Base-by-base conservation (phyloP, 1,140 invertebrate genomes). In the Coptotermes formosanus region DNA sequence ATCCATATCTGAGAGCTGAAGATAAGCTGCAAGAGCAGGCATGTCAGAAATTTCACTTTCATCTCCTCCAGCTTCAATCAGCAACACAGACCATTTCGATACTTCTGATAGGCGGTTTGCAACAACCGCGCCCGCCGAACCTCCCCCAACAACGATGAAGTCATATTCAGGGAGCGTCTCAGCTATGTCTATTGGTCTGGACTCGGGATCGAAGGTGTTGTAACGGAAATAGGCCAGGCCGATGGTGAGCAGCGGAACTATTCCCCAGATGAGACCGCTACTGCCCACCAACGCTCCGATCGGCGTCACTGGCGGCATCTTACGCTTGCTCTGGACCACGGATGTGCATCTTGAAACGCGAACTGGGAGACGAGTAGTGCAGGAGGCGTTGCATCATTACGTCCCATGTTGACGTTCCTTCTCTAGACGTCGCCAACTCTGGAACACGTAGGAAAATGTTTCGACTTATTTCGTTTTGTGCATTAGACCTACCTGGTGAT, bases 61-160 rank as follows among this genome's bases (percentile, higher is more conserved):
- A 90, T 97, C 94, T 21, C 94, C 94, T 16, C 97, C 97, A 1
- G 96, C 96, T 91, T 98, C 97, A 81, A 98, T 87, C 1, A 98
- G 91, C 83, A 98, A 90, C 1, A 98, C 95, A 2, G 94, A 95
- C 95, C 95, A 96, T 89, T 96, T 95, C 83, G 92, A 90, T 23
- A 95, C 91, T 90, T 97, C 96, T 0, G 97, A 97, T 75, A 99
- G 92, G 64, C 98, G 93, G 85, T 96, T 97, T 14, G 97, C 97
- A 52, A 99, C 91, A n/a, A 98, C 97, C 11, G 97, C 96, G 32
- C 98, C 98, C 0, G 97, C 97, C 6, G 97, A 97, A 7, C 96
- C 97, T 11, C 95, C 97, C n/a, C 98, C 98, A 64, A 99, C 94
- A 88, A 97, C 94, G 88, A 97, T 93, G 88, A 97, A 97, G 90